A percentile compares a stretch with the other conserved stretches of the same genome.
These are phyloP conservation scores for Thryonomys swinderianus DNA, from an alignment of 2,113 vertebrate species.

Conservation along the genomic window DNA sequence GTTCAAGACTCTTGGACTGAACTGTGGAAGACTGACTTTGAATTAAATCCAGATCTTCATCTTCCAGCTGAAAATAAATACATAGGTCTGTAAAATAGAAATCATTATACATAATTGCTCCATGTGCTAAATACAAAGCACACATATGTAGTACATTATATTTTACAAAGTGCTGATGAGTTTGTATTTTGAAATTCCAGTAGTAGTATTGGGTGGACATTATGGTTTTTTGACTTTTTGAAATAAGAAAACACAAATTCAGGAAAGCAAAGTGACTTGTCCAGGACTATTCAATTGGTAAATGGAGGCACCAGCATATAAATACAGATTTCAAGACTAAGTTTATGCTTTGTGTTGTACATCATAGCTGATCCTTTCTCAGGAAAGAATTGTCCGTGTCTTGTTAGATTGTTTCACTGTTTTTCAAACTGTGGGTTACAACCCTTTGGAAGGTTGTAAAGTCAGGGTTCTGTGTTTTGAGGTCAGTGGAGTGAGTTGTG, in stretches of 20 bases:
- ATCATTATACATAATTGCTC: not conserved
- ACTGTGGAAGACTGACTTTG: slow-evolving; percentile 91
- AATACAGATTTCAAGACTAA: not conserved
- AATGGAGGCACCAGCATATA: not conserved
- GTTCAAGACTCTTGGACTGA: slow-evolving; percentile 91
- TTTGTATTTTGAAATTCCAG: not conserved
- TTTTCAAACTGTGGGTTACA: slow-evolving; percentile 50
- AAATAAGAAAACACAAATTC: not conserved
- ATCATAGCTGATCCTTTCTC: not conserved
- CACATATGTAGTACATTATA: not conserved
- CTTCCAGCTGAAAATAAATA: slow-evolving; percentile 96
- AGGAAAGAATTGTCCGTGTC: slow-evolving; percentile 1
- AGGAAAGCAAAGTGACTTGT: slow-evolving; percentile 6
- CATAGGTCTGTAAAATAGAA: slow-evolving; percentile 90
- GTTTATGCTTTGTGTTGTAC: not conserved
- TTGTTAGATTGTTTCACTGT: slow-evolving; percentile 32
- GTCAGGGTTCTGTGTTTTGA: slow-evolving; percentile 34
- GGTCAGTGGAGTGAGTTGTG: not conserved
- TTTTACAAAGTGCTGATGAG: slow-evolving; percentile 29
- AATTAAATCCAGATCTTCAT: slow-evolving; percentile 92
- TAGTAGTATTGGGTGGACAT: slow-evolving; percentile 9
- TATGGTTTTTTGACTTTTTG: slow-evolving; percentile 14
- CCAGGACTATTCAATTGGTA: not conserved
- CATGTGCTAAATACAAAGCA: not conserved
- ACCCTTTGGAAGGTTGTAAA: slow-evolving; percentile 18